phyloP scores from a whole-genome alignment of 2,888 invertebrate species.

The Disparrhopalites patrizii region DNA sequence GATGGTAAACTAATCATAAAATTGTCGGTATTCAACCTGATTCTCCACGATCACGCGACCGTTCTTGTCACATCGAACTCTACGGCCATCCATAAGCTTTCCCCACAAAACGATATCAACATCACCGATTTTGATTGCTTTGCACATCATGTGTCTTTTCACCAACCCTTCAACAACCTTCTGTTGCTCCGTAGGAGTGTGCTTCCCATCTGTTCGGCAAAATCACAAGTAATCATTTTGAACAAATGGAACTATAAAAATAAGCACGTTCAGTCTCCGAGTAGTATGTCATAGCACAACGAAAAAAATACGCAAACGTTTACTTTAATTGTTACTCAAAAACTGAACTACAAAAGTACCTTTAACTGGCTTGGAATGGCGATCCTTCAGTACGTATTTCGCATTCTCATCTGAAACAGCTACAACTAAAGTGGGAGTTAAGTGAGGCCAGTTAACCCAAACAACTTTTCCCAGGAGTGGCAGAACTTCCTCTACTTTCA shows the following conservation, averaged over 20 bases:
- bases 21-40: constrained; percentile 50
- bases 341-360: too few species aligned
- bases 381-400: too few species aligned
- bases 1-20: neutral
- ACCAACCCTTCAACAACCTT: constrained; percentile 34
- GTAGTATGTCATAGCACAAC: neutral
- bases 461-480: constrained; percentile 68
- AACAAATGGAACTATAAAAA: constrained; percentile 1
- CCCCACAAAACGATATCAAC: constrained; percentile 64
- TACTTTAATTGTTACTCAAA: neutral
- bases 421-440: constrained; percentile 53
- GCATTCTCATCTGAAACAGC: constrained; percentile 31
- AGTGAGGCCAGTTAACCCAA: constrained; percentile 88
- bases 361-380: too few species aligned
- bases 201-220: constrained; percentile 32
- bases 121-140: constrained; percentile 73
- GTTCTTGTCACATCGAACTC: constrained; percentile 59
- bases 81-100: constrained; percentile 66
- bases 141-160: constrained; percentile 59
- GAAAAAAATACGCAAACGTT: neutral
- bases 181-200: constrained; percentile 33
- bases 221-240: too few species aligned
- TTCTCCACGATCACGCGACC: constrained; percentile 65
- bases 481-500: constrained; percentile 58
- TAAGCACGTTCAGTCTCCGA: neutral